phyloP scores from a whole-genome alignment of 35 echinoderm and acorn worm genomes.

The Lytechinus pictus region DNA sequence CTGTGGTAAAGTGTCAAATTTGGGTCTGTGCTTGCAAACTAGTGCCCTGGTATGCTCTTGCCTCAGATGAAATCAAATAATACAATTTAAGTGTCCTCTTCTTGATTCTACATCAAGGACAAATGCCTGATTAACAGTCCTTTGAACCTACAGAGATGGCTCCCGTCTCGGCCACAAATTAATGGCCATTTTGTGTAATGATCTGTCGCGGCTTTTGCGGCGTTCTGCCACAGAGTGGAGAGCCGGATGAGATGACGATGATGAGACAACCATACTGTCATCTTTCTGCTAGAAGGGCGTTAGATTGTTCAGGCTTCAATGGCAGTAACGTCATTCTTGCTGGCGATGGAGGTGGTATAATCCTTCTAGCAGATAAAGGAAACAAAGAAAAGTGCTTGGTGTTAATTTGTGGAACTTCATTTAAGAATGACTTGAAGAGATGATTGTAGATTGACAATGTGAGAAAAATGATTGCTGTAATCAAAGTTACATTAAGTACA shows the following conservation, averaged over 20 bases:
- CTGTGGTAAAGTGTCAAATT: too few species aligned
- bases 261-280: neutral
- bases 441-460: neutral
- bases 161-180: neutral
- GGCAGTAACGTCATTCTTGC: neutral
- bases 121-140: neutral
- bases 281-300: neutral
- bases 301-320: neutral
- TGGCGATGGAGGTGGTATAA: neutral
- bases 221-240: neutral
- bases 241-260: neutral
- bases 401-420: neutral
- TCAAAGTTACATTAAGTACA: neutral
- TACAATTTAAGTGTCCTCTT: neutral
- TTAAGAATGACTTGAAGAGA: neutral
- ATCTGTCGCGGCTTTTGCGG: neutral
- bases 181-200: conserved; percentile 12
- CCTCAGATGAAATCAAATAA: neutral
- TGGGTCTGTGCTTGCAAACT: too few species aligned
- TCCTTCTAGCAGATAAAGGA: neutral
- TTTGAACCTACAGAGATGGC: neutral
- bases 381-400: neutral
- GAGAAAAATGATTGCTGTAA: neutral
- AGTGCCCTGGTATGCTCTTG: neutral
- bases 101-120: neutral